Base-by-base conservation (phyloP, 2,797 vertebrate genomes). In the Diglossa cyanea region DNA sequence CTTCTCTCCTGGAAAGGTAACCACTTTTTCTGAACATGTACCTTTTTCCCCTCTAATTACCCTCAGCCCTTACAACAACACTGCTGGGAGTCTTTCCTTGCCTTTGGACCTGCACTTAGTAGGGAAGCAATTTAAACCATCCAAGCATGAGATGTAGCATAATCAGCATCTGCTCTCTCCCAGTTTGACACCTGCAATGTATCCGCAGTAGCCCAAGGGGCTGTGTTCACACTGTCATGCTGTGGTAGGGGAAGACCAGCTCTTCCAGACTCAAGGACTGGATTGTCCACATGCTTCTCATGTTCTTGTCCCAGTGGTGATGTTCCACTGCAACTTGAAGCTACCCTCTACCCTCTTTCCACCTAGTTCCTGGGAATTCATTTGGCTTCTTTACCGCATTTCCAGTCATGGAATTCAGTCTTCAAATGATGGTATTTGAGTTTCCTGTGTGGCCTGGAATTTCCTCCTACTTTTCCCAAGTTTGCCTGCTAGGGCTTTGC, bases 101-200 rank as follows among this genome's bases (percentile, higher is more conserved):
- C 55, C 61, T 94, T 93, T 93, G 86, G 89, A 92, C 58, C 68
- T 71, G 19, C 51, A 30, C 35, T 86, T 91, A 67, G 54, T 53
- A 91, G 54, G 63, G 33, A 86, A 74, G 65, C 40, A 77, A 78
- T 94, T 87, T 88, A 88, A 97, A 92, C 57, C 40, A 86, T 66
- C 81, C 85, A 71, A 72, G 80, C 90, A 86, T 80, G 79, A 62
- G 81, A 70, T 66, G 55, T 40, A 90, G 78, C 3, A 2, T 88
- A 60, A 83, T 91, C 68, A 26, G 62, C 81, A 93, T 88, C 89
- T 93, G 61, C 50, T 91, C 28, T 88, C 78, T 80, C 54, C 72
- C n/a, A 26, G 1, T 93, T 91, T 88, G 72, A 78, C 87, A 91
- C 89, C 82, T 94, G 88, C 68, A 58, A 7, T 17, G 21, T 83